These are phyloP conservation scores for Creontiades dilutus DNA, from an alignment of 2,888 invertebrate genomes.

Conservation along the genomic window DNA sequence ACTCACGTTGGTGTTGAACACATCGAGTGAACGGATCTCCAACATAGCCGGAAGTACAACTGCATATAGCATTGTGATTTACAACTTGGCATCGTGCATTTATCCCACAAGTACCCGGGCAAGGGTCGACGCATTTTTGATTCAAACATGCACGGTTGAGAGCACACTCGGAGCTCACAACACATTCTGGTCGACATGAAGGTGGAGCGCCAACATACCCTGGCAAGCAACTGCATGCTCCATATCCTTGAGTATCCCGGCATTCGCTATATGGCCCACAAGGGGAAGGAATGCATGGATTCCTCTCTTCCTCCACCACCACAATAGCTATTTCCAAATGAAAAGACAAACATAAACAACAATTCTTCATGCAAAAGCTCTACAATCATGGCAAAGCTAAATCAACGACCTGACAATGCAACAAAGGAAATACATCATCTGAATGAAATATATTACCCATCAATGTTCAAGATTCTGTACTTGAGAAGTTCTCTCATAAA, in stretches of 20 bases:
- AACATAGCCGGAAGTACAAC: slow-evolving; percentile 83
- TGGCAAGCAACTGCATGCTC: slow-evolving; percentile 86
- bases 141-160: slow-evolving; percentile 86
- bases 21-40: slow-evolving; percentile 90
- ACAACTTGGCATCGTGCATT: slow-evolving; percentile 86
- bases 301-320: slow-evolving; percentile 74
- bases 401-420: neutral
- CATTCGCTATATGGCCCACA: slow-evolving; percentile 89
- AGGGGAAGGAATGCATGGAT: slow-evolving; percentile 79
- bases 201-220: slow-evolving; percentile 87
- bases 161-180: slow-evolving; percentile 87
- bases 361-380: slow-evolving; percentile 63
- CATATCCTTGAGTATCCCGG: slow-evolving; percentile 82
- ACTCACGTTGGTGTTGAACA: slow-evolving; percentile 77
- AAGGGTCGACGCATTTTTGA: slow-evolving; percentile 87
- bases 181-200: slow-evolving; percentile 87
- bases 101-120: slow-evolving; percentile 86
- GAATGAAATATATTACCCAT: neutral
- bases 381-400: neutral
- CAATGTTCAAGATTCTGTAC: too few species aligned
- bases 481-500: too few species aligned
- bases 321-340: slow-evolving; percentile 52
- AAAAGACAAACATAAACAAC: neutral
- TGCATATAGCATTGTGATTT: slow-evolving; percentile 88
- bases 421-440: neutral